These are phyloP conservation scores for Chironomus riparius DNA, from an alignment of 2,888 invertebrate genomes.

Conservation along the genomic window DNA sequence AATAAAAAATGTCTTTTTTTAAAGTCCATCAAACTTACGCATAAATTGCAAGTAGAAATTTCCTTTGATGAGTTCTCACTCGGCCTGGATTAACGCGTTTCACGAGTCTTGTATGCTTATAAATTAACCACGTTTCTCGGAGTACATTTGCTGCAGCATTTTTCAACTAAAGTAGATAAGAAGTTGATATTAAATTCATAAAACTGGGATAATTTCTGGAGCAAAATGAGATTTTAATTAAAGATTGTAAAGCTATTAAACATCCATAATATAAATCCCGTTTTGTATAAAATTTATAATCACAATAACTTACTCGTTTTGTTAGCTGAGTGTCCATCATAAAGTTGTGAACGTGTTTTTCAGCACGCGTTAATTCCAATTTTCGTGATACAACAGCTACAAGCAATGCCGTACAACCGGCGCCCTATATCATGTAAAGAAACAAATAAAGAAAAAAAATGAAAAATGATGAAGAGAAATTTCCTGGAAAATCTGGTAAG, in stretches of 20 bases:
- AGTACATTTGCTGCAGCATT: slow-evolving; percentile 99
- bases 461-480: neutral
- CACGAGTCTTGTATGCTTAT: slow-evolving; percentile 97
- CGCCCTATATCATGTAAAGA: slow-evolving; percentile 58
- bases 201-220: no score
- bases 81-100: slow-evolving; percentile 93
- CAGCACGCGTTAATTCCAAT: slow-evolving; percentile 96
- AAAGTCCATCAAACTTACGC: slow-evolving; percentile 62
- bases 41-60: slow-evolving; percentile 98
- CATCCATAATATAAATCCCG: no score
- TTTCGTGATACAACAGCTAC: slow-evolving; percentile 99
- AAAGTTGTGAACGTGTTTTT: slow-evolving; percentile 99
- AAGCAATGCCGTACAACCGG: slow-evolving; percentile 96
- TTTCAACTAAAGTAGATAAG: slow-evolving; percentile 66
- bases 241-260: no score
- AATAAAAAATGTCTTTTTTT: neutral
- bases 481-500: neutral
- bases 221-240: no score
- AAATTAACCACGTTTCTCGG: slow-evolving; percentile 99
- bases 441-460: neutral
- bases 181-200: neutral
- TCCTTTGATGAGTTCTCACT: slow-evolving; percentile 96
- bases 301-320: slow-evolving; percentile 72
- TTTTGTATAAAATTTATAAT: no score
- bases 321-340: slow-evolving; percentile 99